A percentile compares a stretch with the other conserved stretches of the same genome.
Conservation (phyloP, 64 coral and sea anemone genomes). For the Anthopleura sola region DNA sequence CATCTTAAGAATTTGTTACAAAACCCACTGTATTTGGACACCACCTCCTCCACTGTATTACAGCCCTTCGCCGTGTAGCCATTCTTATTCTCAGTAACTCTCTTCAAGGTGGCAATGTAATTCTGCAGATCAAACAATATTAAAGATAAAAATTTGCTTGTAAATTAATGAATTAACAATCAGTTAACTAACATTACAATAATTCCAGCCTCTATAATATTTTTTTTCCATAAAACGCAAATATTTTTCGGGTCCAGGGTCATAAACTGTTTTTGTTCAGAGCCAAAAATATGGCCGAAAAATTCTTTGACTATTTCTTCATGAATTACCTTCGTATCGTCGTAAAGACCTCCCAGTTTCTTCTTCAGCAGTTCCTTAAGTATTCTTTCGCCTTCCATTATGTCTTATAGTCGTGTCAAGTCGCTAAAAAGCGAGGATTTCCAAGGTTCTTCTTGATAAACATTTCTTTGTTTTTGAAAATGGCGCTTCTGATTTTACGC, state of each 20-base stretch:
- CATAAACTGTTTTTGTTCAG: not conserved
- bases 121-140: not conserved
- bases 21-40: constrained; percentile 46
- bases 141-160: not conserved
- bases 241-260: not conserved
- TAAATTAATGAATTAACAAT: not conserved
- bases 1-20: constrained; percentile 52
- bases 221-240: not conserved
- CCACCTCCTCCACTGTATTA: constrained; percentile 24
- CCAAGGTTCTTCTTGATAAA: not conserved
- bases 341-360: constrained; percentile 40
- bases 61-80: constrained; percentile 19
- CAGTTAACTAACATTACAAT: not conserved
- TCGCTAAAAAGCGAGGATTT: not conserved
- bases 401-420: not conserved
- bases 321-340: constrained; percentile 48
- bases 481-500: not conserved
- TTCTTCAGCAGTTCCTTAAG: constrained; percentile 41
- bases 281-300: not conserved
- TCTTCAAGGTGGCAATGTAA: constrained; percentile 36
- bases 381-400: constrained; percentile 57
- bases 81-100: constrained; percentile 33
- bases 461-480: constrained; percentile 14
- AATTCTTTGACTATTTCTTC: not conserved
- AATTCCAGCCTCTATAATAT: not conserved